Evolutionary conservation across 2,888 invertebrate genomes (phyloP).

Genomic region (Ecliptopera silaceata): DNA sequence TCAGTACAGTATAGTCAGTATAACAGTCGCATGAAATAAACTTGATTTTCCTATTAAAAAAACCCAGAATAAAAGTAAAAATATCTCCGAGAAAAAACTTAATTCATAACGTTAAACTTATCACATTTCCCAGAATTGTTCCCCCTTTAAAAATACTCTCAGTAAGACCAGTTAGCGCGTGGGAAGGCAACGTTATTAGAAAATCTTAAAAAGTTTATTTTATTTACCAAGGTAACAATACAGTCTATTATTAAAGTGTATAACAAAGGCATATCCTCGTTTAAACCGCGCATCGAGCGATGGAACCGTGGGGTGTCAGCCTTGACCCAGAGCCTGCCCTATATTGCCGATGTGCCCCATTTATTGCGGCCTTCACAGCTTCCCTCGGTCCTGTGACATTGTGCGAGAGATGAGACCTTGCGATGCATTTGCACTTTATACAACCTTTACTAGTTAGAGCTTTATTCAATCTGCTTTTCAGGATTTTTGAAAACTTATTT

Average conservation of each 20-base stretch:
- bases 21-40: too few species aligned
- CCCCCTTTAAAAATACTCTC: constrained; percentile 1
- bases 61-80: background rate
- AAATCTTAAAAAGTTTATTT: too few species aligned
- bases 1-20: too few species aligned
- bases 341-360: constrained; percentile 69
- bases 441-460: background rate
- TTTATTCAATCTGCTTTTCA: constrained; percentile 1
- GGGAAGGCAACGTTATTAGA: constrained; percentile 4
- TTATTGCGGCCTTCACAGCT: constrained; percentile 65
- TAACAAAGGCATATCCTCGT: constrained; percentile 12
- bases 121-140: constrained; percentile 2
- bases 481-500: too few species aligned
- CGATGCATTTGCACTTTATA: constrained; percentile 22
- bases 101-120: background rate
- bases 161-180: constrained; percentile 4
- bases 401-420: constrained; percentile 34
- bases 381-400: constrained; percentile 58
- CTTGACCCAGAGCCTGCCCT: constrained; percentile 70
- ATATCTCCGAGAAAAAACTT: background rate
- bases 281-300: constrained; percentile 27
- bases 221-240: background rate
- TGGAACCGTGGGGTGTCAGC: constrained; percentile 40
- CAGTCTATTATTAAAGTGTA: constrained; percentile 2
- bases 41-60: too few species aligned